These are phyloP conservation scores for Onychostruthus taczanowskii DNA, from an alignment of 2,113 vertebrate genomes.

Conservation along the genomic window DNA sequence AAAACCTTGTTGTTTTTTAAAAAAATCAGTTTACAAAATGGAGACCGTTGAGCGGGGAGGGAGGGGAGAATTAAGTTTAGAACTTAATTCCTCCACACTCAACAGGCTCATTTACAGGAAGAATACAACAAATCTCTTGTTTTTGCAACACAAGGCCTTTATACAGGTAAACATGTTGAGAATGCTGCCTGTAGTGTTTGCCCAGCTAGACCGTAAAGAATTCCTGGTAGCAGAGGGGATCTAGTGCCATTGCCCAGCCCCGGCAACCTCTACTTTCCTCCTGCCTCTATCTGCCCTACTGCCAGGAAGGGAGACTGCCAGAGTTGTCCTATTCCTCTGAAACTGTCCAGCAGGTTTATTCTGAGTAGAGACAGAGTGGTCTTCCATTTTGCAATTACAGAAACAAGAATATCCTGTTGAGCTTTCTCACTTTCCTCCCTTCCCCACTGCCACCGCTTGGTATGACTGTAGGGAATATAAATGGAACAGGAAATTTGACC, in stretches of 20 bases:
- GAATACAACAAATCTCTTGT: constrained; percentile 67
- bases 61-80: constrained; percentile 44
- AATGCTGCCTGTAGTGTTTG: constrained; percentile 74
- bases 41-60: fast-evolving
- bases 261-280: background rate
- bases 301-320: background rate
- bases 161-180: constrained; percentile 72
- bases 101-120: constrained; percentile 67
- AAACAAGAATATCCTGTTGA: background rate
- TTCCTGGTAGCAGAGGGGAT: constrained; percentile 30
- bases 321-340: background rate
- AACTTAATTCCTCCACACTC: constrained; percentile 30
- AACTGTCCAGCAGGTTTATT: constrained; percentile 13
- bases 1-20: background rate
- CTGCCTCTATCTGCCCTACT: background rate
- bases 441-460: background rate
- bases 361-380: background rate
- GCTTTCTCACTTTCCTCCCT: background rate
- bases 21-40: background rate
- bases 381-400: constrained; percentile 24
- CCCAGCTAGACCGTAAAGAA: constrained; percentile 69
- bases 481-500: constrained; percentile 62
- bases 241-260: background rate
- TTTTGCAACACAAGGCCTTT: constrained; percentile 58
- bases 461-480: constrained; percentile 33